Percentiles rank a stretch among this genome's conserved stretches.
phyloP scores from a whole-genome alignment of 2,797 vertebrate species.

The Bradypodion ventrale region DNA sequence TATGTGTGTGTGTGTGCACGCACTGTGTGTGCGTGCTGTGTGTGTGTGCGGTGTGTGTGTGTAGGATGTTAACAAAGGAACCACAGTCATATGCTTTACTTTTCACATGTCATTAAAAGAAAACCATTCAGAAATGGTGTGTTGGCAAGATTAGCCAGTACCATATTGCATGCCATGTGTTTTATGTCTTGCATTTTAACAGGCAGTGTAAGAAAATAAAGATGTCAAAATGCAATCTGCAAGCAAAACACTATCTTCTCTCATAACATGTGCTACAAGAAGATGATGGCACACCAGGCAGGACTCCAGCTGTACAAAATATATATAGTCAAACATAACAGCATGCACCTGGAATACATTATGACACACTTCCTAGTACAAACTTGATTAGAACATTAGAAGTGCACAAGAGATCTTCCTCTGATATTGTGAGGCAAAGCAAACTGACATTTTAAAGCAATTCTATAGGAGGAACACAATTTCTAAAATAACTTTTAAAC shows the following conservation, averaged over 20 bases:
- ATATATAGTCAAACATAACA: background rate
- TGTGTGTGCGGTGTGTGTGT: too few relatives aligned
- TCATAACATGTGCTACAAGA: constrained; percentile 18
- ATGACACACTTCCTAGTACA: background rate
- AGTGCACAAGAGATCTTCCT: too few relatives aligned
- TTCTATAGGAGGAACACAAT: too few relatives aligned
- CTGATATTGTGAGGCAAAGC: too few relatives aligned
- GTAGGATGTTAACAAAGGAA: background rate
- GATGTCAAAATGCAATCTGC: constrained; percentile 45
- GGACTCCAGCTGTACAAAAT: constrained; percentile 1
- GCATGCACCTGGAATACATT: background rate
- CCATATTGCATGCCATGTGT: background rate
- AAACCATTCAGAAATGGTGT: background rate
- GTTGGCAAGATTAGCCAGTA: constrained; percentile 16
- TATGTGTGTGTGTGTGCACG: background rate
- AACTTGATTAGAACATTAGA: background rate
- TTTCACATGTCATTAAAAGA: constrained; percentile 6
- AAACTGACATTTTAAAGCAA: too few relatives aligned
- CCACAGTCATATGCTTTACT: background rate
- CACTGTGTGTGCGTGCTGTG: background rate
- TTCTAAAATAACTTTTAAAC: too few relatives aligned
- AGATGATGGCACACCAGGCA: constrained; percentile 7
- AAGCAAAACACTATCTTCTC: constrained; percentile 25
- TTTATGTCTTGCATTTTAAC: constrained; percentile 43
- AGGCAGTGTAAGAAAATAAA: constrained; percentile 42